Percentiles rank a stretch among this genome's conserved stretches.
These are phyloP conservation scores for Lamproptera curius DNA, from an alignment of 2,888 invertebrate species.

Conservation along the genomic window DNA sequence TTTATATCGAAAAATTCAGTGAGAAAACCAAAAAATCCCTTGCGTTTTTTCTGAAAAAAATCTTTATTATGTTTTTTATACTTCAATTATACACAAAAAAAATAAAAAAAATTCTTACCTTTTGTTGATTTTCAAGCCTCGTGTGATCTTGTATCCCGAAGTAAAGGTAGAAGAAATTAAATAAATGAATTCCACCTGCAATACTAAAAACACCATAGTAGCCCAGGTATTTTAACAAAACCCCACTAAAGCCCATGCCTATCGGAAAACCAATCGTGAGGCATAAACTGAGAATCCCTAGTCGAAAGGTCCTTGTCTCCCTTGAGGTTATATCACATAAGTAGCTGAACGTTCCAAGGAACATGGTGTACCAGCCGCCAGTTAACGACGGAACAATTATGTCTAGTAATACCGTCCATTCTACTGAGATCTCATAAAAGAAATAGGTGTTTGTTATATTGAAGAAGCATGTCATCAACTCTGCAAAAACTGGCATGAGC, in stretches of 20 bases:
- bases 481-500: slow-evolving; percentile 76
- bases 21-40: slow-evolving; percentile 48
- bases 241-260: slow-evolving; percentile 65
- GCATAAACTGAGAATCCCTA: slow-evolving; percentile 74
- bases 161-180: slow-evolving; percentile 66
- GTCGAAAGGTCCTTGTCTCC: slow-evolving; percentile 77
- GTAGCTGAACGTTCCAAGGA: slow-evolving; percentile 79
- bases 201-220: slow-evolving; percentile 75
- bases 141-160: slow-evolving; percentile 63
- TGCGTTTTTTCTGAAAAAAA: slow-evolving; percentile 45
- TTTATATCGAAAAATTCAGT: slow-evolving; percentile 69
- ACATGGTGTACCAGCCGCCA: slow-evolving; percentile 78
- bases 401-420: slow-evolving; percentile 73
- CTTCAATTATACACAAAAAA: not conserved
- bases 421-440: slow-evolving; percentile 73
- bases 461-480: slow-evolving; percentile 68
- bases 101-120: slow-evolving; percentile 37
- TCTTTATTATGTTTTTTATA: not conserved
- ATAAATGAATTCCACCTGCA: slow-evolving; percentile 55
- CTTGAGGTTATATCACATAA: slow-evolving; percentile 77
- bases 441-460: slow-evolving; percentile 76
- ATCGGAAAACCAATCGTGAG: slow-evolving; percentile 71
- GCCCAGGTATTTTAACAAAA: slow-evolving; percentile 57
- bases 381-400: slow-evolving; percentile 71
- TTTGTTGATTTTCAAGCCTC: slow-evolving; percentile 59